A percentile compares a stretch with the other conserved stretches of the same genome.
Conservation (phyloP, 2,888 invertebrate species). For the Polietes domitor region DNA sequence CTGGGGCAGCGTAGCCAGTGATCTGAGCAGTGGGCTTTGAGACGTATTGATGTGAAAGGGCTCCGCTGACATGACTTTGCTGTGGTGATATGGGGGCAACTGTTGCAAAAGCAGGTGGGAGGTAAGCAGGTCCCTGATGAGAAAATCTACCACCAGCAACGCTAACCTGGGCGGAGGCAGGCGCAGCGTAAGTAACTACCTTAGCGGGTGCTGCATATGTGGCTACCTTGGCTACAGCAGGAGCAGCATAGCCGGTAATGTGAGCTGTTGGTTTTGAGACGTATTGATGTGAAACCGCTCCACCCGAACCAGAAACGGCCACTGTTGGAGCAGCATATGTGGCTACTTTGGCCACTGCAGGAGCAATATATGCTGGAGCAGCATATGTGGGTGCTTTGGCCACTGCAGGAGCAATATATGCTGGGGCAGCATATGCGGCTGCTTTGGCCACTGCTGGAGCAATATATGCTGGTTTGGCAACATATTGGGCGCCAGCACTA, state of each 20-base stretch:
- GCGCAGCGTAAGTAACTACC: conserved; percentile 47
- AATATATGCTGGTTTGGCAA: conserved; percentile 77
- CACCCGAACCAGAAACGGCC: conserved; percentile 61
- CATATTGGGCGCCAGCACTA: conserved; percentile 43
- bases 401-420: conserved; percentile 63
- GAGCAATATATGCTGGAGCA: conserved; percentile 78
- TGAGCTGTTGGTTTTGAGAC: conserved; percentile 75
- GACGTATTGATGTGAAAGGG: conserved; percentile 69
- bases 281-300: conserved; percentile 71
- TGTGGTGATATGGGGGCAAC: conserved; percentile 68
- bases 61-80: conserved; percentile 68
- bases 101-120: conserved; percentile 66
- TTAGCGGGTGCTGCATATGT: conserved; percentile 70
- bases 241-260: conserved; percentile 72
- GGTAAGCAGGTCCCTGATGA: conserved; percentile 67
- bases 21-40: conserved; percentile 67
- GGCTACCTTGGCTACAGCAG: conserved; percentile 70
- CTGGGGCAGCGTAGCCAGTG: conserved; percentile 66
- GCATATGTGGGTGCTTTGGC: conserved; percentile 71
- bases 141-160: conserved; percentile 66
- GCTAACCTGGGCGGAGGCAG: conserved; percentile 22
- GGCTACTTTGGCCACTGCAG: conserved; percentile 57
- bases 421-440: conserved; percentile 43
- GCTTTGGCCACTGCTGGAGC: conserved; percentile 61
- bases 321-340: conserved; percentile 25